Evolutionary conservation across 1,140 invertebrate species (phyloP).

Genomic region (Cydia amplana): DNA sequence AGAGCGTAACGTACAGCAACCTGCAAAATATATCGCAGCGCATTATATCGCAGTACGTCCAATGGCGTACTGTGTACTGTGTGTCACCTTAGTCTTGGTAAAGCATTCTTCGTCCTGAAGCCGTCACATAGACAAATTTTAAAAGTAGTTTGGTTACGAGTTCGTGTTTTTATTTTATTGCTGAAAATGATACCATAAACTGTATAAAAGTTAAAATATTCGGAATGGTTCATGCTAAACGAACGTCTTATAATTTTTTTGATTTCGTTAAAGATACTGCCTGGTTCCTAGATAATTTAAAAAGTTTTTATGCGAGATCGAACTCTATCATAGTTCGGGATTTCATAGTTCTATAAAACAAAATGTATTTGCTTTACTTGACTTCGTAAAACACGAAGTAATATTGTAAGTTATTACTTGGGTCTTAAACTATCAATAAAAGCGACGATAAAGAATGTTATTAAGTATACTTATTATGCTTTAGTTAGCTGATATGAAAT

Average conservation of each 20-base stretch:
- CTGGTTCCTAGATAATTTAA: not conserved
- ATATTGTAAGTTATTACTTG: not conserved
- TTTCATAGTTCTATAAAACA: not conserved
- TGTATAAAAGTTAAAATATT: slow-evolving; percentile 1
- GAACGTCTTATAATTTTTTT: not conserved
- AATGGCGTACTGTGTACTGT: no score
- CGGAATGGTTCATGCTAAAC: not conserved
- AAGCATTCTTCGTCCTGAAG: not conserved
- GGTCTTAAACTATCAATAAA: slow-evolving; percentile 1
- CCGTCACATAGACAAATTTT: not conserved
- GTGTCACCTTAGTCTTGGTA: no score
- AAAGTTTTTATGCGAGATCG: not conserved
- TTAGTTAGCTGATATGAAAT: not conserved
- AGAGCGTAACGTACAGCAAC: no score
- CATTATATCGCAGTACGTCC: no score
- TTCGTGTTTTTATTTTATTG: not conserved
- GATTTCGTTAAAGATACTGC: not conserved
- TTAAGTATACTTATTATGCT: not conserved
- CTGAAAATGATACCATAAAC: slow-evolving; percentile 9
- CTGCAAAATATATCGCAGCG: no score
- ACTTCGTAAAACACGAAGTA: slow-evolving; percentile 10
- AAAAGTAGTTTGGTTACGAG: not conserved
- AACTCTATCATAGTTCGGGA: not conserved
- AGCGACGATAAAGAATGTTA: slow-evolving; percentile 15
- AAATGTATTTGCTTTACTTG: not conserved